A percentile compares a stretch with the other conserved stretches of the same genome.
phyloP scores from a whole-genome alignment of 2,888 invertebrate genomes.

The Pseudoips prasinana region DNA sequence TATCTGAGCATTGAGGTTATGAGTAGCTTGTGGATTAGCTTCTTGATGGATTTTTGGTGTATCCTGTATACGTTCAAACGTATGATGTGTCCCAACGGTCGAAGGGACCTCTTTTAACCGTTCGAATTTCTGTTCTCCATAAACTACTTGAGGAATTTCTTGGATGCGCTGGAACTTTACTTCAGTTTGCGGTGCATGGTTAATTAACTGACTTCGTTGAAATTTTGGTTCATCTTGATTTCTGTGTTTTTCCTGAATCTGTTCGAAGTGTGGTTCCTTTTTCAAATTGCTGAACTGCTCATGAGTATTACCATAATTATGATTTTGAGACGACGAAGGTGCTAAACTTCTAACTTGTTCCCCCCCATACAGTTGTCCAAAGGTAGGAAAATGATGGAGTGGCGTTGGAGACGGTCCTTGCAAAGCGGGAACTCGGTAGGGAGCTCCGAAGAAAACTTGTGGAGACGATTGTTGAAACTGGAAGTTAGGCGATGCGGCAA shows the following conservation, averaged over 20 bases:
- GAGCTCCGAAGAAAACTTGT: slow-evolving; percentile 53
- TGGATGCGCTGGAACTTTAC: slow-evolving; percentile 11
- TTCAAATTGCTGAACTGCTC: slow-evolving; percentile 38
- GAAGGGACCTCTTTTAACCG: slow-evolving; percentile 22
- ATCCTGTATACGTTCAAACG: slow-evolving; percentile 16
- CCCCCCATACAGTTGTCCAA: slow-evolving; percentile 49
- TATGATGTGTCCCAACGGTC: slow-evolving; percentile 14
- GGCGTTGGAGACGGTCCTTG: slow-evolving; percentile 45
- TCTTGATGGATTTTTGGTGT: slow-evolving; percentile 15
- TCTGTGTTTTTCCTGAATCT: slow-evolving; percentile 14
- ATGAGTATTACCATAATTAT: slow-evolving; percentile 26
- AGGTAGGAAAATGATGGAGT: slow-evolving; percentile 38
- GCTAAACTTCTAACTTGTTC: slow-evolving; percentile 42
- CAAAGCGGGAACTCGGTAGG: slow-evolving; percentile 46
- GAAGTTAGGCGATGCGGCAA: slow-evolving; percentile 49
- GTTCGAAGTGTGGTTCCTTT: slow-evolving; percentile 31
- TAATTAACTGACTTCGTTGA: slow-evolving; percentile 3
- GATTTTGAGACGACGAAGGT: slow-evolving; percentile 23
- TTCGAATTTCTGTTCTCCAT: slow-evolving; percentile 22
- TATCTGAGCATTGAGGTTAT: slow-evolving; percentile 38
- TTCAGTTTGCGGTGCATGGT: slow-evolving; percentile 3
- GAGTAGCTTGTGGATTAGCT: slow-evolving; percentile 27
- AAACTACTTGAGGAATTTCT: slow-evolving; percentile 7
- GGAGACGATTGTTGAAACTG: slow-evolving; percentile 52
- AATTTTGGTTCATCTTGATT: slow-evolving; percentile 6